Base-by-base conservation (phyloP, 2,797 vertebrate genomes). In the Anguilla marmorata region DNA sequence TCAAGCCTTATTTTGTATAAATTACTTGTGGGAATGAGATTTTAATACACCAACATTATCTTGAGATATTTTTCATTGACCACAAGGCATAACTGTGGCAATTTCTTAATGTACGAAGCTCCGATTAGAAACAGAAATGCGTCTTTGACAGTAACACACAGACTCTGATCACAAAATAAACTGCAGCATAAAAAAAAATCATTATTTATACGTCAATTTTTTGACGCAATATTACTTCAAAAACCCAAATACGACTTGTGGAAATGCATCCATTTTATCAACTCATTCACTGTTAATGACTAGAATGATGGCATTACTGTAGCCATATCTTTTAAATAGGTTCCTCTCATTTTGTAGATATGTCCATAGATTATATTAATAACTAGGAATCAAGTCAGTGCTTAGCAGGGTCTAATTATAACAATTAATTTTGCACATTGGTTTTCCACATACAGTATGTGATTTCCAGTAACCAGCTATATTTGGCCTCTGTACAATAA, bases 1-100 rank as follows among this genome's bases (percentile, higher is more conserved):
- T 90, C 16, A 58, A 58, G 56, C 84, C 87, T 86, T 85, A 86
- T 4, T 54, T 85, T 88, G 87, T 69, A 82, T 16, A 48, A n/a
- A 88, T 90, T 91, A 86, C 41, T 1, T 84, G 50, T 56, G 48
- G 2, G 63, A 54, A 8, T 4, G 27, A 56, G 27, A 33, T 1
- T 21, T 54, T 1, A 85, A 58, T 30, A 2, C 2, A 21, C 60
- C n/a, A 56, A 30, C 9, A 58, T 88, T 56, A 63, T 85, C 58
- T 27, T 63, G n/a, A 82, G 76, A 82, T 45, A 45, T 82, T 50
- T 19, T 69, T 74, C 12, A 85, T 19, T 48, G 86, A 21, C 19
- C n/a, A 82, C 60, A 21, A 24, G 5, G 7, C 63, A 54, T 12
- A 56, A 14, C 72, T 54, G 52, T 41, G 33, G 19, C 30, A 60